These are phyloP conservation scores for Drosophila bunnanda DNA, from an alignment of 2,888 invertebrate species.

Conservation along the genomic window DNA sequence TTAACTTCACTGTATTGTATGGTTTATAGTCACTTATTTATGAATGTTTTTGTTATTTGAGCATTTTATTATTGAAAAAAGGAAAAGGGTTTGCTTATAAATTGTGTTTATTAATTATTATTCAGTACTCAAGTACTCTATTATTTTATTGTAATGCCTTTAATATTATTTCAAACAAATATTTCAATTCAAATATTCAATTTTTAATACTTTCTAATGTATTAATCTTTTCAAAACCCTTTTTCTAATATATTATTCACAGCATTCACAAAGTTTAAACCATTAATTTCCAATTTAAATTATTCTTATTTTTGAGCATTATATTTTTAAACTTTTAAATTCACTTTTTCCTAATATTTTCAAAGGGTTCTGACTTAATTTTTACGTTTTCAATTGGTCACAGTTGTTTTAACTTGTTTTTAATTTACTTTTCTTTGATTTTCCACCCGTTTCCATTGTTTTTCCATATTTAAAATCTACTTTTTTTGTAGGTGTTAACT, in stretches of 20 bases:
- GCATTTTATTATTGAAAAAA: too few relatives aligned
- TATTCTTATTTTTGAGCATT: too few relatives aligned
- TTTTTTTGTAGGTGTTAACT: neutral
- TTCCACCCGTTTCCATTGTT: accelerated
- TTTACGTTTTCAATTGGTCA: neutral
- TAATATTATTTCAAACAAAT: too few relatives aligned
- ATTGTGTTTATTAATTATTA: too few relatives aligned
- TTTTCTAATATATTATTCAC: neutral
- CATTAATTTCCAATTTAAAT: too few relatives aligned
- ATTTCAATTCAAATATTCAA: too few relatives aligned
- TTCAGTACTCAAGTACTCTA: too few relatives aligned
- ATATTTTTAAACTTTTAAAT: neutral
- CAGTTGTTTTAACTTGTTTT: neutral
- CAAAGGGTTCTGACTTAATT: neutral
- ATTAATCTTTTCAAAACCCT: too few relatives aligned
- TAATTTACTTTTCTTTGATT: neutral
- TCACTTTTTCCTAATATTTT: neutral
- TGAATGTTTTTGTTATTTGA: too few relatives aligned
- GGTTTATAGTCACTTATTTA: neutral
- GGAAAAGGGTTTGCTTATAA: too few relatives aligned
- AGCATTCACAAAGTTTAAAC: neutral
- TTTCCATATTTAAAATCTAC: neutral
- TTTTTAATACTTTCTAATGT: too few relatives aligned
- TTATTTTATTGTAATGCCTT: neutral
- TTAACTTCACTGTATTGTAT: neutral